Percentiles rank a stretch among this genome's conserved stretches.
Evolutionary conservation across 2,113 vertebrate species (phyloP).

Genomic region (Caranx melampygus): DNA sequence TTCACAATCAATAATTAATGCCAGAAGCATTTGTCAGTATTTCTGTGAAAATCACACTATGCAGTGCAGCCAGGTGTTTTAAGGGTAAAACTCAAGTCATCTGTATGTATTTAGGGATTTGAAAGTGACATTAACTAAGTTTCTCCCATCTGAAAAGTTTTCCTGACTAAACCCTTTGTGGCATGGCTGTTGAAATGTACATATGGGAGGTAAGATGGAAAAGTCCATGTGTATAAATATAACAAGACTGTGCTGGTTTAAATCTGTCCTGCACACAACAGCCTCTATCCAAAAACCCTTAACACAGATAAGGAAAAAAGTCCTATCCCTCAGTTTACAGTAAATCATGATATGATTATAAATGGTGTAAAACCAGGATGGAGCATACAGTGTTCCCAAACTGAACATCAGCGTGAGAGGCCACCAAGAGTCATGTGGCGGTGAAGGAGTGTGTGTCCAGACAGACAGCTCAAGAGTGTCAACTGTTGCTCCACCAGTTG

Average conservation of each 20-base stretch:
- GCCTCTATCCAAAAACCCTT: not conserved
- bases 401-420: not conserved
- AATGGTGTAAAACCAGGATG: no score
- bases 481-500: slow-evolving; percentile 19
- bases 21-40: no score
- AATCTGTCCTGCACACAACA: not conserved
- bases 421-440: not conserved
- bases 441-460: no score
- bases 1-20: not conserved
- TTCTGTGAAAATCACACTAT: not conserved
- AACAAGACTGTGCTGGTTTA: not conserved
- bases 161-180: not conserved
- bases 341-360: not conserved
- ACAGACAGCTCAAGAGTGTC: not conserved
- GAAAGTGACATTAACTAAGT: no score
- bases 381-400: not conserved
- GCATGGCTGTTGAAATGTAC: not conserved
- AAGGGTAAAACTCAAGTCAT: no score
- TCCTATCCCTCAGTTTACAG: not conserved
- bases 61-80: no score
- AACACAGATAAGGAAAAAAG: not conserved
- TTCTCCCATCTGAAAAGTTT: no score
- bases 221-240: no score
- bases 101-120: no score
- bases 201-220: no score